Conservation (phyloP, 64 coral and sea anemone genomes). For the Porites lutea region DNA sequence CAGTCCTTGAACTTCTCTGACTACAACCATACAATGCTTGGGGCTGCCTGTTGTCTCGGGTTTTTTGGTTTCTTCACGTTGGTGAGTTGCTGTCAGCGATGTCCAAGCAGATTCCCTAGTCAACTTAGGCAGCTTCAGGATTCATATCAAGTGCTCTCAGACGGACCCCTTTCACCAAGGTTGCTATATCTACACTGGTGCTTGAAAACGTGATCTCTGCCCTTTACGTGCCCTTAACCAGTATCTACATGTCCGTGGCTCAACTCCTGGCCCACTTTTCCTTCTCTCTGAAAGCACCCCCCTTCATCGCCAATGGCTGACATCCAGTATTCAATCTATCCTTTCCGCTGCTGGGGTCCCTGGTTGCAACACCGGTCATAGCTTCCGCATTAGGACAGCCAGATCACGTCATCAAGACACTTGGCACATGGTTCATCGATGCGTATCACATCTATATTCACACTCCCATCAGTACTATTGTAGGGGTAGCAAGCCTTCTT, state of each 20-base stretch:
- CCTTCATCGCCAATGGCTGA: background rate
- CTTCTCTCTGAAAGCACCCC: background rate
- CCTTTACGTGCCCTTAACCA: background rate
- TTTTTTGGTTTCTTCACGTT: background rate
- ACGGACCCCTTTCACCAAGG: background rate
- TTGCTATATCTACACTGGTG: background rate
- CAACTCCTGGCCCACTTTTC: constrained; percentile 43
- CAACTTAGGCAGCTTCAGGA: background rate
- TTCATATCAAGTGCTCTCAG: constrained; percentile 15
- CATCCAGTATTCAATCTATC: too few relatives aligned
- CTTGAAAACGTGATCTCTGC: background rate
- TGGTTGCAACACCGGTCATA: constrained; percentile 9
- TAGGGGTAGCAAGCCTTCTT: background rate
- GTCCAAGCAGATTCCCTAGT: too few relatives aligned
- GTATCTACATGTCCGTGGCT: constrained; percentile 1
- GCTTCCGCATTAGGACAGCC: constrained; percentile 27
- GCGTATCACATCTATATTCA: constrained; percentile 26
- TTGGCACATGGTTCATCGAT: background rate
- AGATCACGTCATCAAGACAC: background rate
- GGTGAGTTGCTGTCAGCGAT: too few relatives aligned
- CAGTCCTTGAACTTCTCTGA: background rate
- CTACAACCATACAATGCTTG: constrained; percentile 9
- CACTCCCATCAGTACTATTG: background rate
- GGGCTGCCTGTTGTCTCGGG: constrained; percentile 5
- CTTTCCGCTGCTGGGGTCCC: background rate